A percentile compares a stretch with the other conserved stretches of the same genome.
These are phyloP conservation scores for Diadromus collaris DNA, from an alignment of 2,888 invertebrate species.

Conservation along the genomic window DNA sequence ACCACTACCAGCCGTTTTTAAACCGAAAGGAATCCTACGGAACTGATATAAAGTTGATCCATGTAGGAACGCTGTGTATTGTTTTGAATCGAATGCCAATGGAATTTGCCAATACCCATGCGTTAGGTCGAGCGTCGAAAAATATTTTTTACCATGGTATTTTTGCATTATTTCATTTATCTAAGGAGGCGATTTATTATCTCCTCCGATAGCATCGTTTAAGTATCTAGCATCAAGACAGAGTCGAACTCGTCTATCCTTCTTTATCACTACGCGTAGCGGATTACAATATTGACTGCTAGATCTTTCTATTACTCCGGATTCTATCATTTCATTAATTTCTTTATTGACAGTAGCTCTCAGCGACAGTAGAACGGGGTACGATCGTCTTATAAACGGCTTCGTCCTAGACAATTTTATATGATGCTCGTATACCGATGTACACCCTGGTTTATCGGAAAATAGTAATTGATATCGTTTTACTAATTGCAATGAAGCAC, in stretches of 20 bases:
- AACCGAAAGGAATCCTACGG: conserved; percentile 67
- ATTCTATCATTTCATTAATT: conserved; percentile 67
- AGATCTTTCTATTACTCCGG: conserved; percentile 70
- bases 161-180: not conserved
- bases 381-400: conserved; percentile 64
- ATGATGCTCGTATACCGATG: conserved; percentile 63
- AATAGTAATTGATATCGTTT: conserved; percentile 54
- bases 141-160: conserved; percentile 58
- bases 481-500: conserved; percentile 4
- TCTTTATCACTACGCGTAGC: conserved; percentile 15
- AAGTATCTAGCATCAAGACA: conserved; percentile 58
- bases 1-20: conserved; percentile 66
- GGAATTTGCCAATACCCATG: conserved; percentile 65
- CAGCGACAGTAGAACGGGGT: conserved; percentile 70
- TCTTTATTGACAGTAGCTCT: conserved; percentile 65
- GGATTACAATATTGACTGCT: conserved; percentile 71
- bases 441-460: conserved; percentile 60
- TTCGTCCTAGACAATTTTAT: conserved; percentile 62
- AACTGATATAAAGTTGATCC: conserved; percentile 65
- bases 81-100: conserved; percentile 44
- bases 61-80: conserved; percentile 64
- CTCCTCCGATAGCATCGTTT: conserved; percentile 64
- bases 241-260: conserved; percentile 20
- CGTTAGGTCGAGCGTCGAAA: conserved; percentile 62
- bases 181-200: not conserved